Percentiles rank a stretch among this genome's conserved stretches.
Evolutionary conservation across 2,797 vertebrate species (phyloP).

Genomic region (Cetoscarus ocellatus): DNA sequence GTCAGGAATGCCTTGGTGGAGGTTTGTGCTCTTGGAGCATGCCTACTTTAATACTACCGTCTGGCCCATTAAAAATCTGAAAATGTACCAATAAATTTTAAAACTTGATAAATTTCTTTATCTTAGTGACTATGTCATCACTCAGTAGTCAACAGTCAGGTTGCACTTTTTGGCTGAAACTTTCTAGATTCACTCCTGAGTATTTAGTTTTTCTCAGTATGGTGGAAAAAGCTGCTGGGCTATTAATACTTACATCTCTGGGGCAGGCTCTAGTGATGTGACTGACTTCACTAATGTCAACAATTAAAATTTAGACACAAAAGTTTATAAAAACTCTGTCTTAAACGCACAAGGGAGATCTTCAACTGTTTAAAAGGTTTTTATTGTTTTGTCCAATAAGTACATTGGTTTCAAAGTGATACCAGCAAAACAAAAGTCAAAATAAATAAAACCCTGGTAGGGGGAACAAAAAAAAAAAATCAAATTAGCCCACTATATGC

Average conservation of each 20-base stretch:
- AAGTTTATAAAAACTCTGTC: conserved; percentile 1
- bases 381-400: conserved; percentile 71
- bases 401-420: conserved; percentile 96
- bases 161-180: too few species aligned
- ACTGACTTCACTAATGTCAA: neutral
- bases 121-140: too few species aligned
- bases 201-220: too few species aligned
- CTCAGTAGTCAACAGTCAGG: too few species aligned
- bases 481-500: conserved; percentile 84
- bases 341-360: neutral
- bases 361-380: conserved; percentile 64
- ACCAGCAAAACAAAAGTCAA: conserved; percentile 87
- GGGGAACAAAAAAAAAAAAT: conserved; percentile 75
- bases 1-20: too few species aligned
- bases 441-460: conserved; percentile 91
- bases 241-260: too few species aligned
- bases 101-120: too few species aligned
- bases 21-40: too few species aligned
- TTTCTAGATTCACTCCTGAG: too few species aligned
- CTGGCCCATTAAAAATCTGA: too few species aligned
- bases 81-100: too few species aligned
- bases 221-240: neutral
- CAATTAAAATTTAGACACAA: neutral
- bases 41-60: too few species aligned
- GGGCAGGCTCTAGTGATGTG: neutral